Base-by-base conservation (phyloP, 2,888 invertebrate species). In the Copidosoma aretas region DNA sequence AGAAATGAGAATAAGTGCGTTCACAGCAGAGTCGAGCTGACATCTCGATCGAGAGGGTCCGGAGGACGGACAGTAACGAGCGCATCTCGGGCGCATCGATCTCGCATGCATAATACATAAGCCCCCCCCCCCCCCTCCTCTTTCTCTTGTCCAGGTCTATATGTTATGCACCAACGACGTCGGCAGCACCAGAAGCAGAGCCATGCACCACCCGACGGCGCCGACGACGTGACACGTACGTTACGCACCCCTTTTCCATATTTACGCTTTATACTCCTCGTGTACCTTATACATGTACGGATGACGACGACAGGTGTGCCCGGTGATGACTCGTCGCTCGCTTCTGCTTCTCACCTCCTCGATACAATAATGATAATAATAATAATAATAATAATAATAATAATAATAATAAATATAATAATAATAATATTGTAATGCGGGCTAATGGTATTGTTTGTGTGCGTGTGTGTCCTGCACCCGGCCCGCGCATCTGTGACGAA, bases 221-320 rank as follows among this genome's bases (percentile, higher is more conserved):
- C n/a, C n/a, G n/a, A 78, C 74, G 77, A 75, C 73, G 71, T 70
- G 69, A 74, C 72, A 72, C 73, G 78, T 75, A 76, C 76, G 77
- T 75, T 75, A 76, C 76, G 77, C 75, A 76, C 76, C 76, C 75
- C 71, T 17, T 54, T 25, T 24, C 22, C 25, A 17, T 15, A 4
- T 14, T 8, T 24, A 15, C 54, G 15, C 32, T 32, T 3, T 32
- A 32, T 32, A 32, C 32, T n/a, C 32, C 8, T 5, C 32, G 32
- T 32, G 8, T 32, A 8, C n/a, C n/a, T n/a, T 32, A 32, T 32
- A 32, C 32, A 8, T 32, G 8, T 32, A 32, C 8, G 32, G 32
- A 32, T 32, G 32, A 32, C 32, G 32, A 49, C 15, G 52, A 79
- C 81, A 82, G 82, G 81, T 82, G 81, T 78, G 75, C 75, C 74